phyloP scores from a whole-genome alignment of 2,888 invertebrate species.

The Acanthopleura granulata region DNA sequence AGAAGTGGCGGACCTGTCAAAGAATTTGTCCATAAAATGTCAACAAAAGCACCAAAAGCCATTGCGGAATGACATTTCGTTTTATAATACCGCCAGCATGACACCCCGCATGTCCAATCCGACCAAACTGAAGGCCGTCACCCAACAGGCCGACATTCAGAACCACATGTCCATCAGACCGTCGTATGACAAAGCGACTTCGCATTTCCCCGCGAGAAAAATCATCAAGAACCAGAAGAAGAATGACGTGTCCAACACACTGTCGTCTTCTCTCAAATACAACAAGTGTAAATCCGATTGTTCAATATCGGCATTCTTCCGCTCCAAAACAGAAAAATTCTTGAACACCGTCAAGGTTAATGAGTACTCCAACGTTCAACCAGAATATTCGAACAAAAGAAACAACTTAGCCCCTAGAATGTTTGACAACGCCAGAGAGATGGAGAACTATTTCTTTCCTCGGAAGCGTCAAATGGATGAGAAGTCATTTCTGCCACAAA shows the following conservation, averaged over 20 bases:
- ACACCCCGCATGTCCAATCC: neutral
- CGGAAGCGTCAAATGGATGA: neutral
- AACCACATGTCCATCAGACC: slow-evolving; percentile 20
- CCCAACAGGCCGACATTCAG: neutral
- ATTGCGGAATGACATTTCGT: neutral
- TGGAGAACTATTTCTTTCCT: slow-evolving; percentile 11
- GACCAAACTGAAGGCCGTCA: neutral
- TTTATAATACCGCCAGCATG: neutral
- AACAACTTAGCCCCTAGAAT: neutral
- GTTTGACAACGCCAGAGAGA: neutral
- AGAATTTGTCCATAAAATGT: slow-evolving; percentile 42
- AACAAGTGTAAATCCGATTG: neutral
- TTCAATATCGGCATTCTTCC: neutral
- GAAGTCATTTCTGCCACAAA: neutral
- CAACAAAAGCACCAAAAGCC: slow-evolving; percentile 34
- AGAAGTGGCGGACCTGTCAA: slow-evolving; percentile 53
- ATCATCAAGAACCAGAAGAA: slow-evolving; percentile 49
- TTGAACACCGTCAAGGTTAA: neutral
- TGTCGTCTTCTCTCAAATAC: neutral
- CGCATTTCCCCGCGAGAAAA: slow-evolving; percentile 50
- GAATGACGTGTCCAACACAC: slow-evolving; percentile 28
- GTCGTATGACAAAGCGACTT: slow-evolving; percentile 38
- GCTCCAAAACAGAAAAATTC: neutral
- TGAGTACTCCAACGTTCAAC: neutral
- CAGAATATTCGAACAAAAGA: neutral